Percentiles rank a stretch among this genome's conserved stretches.
These are phyloP conservation scores for Ctenochaetus hawaiiensis DNA, from an alignment of 2,797 vertebrate genomes.

Conservation along the genomic window DNA sequence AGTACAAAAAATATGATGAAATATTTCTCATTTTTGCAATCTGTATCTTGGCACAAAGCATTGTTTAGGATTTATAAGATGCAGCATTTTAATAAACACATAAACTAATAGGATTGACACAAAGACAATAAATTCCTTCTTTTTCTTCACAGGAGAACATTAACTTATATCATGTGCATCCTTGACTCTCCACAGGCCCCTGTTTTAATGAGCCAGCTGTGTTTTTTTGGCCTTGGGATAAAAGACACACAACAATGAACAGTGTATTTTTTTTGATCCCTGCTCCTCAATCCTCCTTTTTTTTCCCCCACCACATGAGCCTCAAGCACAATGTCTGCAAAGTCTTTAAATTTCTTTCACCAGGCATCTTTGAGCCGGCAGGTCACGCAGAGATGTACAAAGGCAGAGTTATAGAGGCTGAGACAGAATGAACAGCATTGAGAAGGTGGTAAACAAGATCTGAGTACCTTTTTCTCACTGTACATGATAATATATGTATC, in stretches of 20 bases:
- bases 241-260: conserved; percentile 24
- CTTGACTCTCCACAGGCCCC: conserved; percentile 8
- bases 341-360: conserved; percentile 44
- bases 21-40: background rate
- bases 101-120: background rate
- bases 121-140: background rate
- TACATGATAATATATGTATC: no score
- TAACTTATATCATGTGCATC: background rate
- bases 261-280: background rate
- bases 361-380: conserved; percentile 15
- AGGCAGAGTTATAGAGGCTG: conserved; percentile 1
- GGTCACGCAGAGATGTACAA: conserved; percentile 6
- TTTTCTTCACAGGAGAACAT: background rate
- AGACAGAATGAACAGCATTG: background rate
- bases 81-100: conserved; percentile 6
- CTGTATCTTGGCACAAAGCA: background rate
- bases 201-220: conserved; percentile 19
- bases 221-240: conserved; percentile 23
- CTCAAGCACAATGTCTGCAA: conserved; percentile 14
- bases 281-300: conserved; percentile 17
- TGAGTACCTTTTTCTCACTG: background rate
- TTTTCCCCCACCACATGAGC: conserved; percentile 15
- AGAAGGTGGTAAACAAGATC: background rate
- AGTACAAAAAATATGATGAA: background rate
- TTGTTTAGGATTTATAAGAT: background rate